Evolutionary conservation across 2,797 vertebrate species (phyloP).

Genomic region (Propithecus deckenii): DNA sequence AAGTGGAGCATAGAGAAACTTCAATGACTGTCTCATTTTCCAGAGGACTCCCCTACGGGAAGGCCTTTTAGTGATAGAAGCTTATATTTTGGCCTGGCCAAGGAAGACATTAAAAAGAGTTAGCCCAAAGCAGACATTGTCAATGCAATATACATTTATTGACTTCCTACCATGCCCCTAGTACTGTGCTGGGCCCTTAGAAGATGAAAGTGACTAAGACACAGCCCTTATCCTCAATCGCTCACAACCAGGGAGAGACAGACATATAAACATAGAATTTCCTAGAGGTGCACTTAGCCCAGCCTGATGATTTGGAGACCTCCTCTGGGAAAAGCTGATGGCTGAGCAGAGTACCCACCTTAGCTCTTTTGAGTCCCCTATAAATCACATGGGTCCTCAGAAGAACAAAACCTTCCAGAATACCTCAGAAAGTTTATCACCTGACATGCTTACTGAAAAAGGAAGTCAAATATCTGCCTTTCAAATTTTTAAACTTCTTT

Average conservation of each 20-base stretch:
- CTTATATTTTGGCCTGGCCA: not conserved
- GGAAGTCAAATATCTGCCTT: not conserved
- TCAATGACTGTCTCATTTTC: not conserved
- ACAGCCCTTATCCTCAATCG: not conserved
- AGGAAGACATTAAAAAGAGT: not conserved
- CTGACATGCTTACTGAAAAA: not conserved
- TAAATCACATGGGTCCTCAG: not conserved
- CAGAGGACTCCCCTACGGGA: not conserved
- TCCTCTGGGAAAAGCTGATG: not conserved
- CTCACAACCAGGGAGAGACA: not conserved
- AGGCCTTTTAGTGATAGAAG: not conserved
- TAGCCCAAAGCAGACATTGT: not conserved
- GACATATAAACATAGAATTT: not conserved
- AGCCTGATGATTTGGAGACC: not conserved
- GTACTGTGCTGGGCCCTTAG: not conserved
- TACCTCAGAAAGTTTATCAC: not conserved
- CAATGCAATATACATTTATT: not conserved
- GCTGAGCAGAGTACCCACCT: not conserved
- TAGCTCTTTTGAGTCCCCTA: not conserved
- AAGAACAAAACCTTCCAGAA: constrained; percentile 6
- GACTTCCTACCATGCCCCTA: not conserved
- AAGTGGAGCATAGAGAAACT: not conserved
- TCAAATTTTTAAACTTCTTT: not conserved
- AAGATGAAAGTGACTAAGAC: not conserved
- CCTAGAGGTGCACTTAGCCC: not conserved